Base-by-base conservation (phyloP, 2,113 vertebrate genomes). In the Siniperca knerii region DNA sequence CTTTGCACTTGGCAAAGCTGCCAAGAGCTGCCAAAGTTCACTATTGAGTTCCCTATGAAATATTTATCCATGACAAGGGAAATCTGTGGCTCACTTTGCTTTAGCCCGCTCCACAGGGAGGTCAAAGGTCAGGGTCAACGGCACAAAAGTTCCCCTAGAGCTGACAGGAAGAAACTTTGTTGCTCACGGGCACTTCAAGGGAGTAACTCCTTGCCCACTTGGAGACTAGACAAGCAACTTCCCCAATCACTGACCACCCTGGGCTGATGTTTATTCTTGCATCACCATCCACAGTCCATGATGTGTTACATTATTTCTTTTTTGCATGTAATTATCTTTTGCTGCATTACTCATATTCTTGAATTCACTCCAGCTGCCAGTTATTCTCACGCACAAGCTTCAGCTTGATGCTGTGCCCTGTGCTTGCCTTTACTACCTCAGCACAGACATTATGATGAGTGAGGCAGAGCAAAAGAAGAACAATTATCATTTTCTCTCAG, bases 401-500 rank as follows among this genome's bases (percentile, higher is more conserved):
- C 23, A 54, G 80, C 77, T 57, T 71, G 75, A 85, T 4, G 70
- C 58, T 20, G n/a, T 33, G 60, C 78, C 75, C 86, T 25, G 60
- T 35, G 50, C 54, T 88, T 48, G 61, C 64, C 50, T 83, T 83
- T 65, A 79, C 54, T 35, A 67, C 79, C 71, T 73, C 80, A 42
- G 77, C 72, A 48, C 65, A 37, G 77, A 88, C 72, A 70, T 81
- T 61, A 75, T 88, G 86, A 89, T 85, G 89, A 91, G 79, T 60
- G 75, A 91, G 82, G 90, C 84, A 82, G 76, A 52, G 73, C 77
- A 84, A 88, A 91, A 72, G 52, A 84, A 91, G 78, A 84, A 94
- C 89, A 90, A 94, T 93, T 89, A 92, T 91, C 79, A 87, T 93
- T 94, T 92, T 88, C 89, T 78, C 87, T 79, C 82, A 85, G 86